Base-by-base conservation (phyloP, 2,888 invertebrate genomes). In the Lordiphosa andalusiaca region DNA sequence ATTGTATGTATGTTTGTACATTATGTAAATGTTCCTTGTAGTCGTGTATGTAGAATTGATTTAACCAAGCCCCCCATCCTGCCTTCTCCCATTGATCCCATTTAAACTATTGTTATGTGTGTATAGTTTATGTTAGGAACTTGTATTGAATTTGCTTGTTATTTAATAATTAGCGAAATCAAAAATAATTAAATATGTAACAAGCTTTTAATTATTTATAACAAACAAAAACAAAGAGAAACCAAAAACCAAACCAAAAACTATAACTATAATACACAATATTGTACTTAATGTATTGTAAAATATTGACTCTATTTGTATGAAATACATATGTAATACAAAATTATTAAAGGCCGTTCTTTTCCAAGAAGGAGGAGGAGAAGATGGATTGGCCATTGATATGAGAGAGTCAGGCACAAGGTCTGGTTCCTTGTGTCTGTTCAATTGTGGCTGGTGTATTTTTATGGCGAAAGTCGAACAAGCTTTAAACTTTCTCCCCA, bases 11-110 rank as follows among this genome's bases (percentile, higher is more conserved):
- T 67, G 72, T 77, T 72, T 82, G 84, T 82, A 85, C 69, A 83
- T 83, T 85, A 77, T 86, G 81, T 81, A 86, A 86, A 86, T 83
- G 83, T 83, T 84, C 85, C 83, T 84, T 66, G 67, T 69, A 69
- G 64, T 46, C 46, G 62, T 37, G 57, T 33, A 39, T 69, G 75
- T 75, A 75, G 80, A 47, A 60, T 42, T 67, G 36, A 41, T 54
- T 67, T 66, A 37, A 10, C 44, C 12, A 44, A 44, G 1, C 10
- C 13, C 30, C 44, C 33, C 30, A 4, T 1, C 30, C 25, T 4
- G 13, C 13, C 25, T 30, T 30, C 30, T 30, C 42, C 42, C 39
- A 39, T 5, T 30, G 3, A 30, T 10, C 30, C 16, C 25, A 16
- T 16, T 19, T 9, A 62, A 50, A 40, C 65, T 49, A 64, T 72